Evolutionary conservation across 2,113 vertebrate genomes (phyloP).

Genomic region (Taurulus bubalis): DNA sequence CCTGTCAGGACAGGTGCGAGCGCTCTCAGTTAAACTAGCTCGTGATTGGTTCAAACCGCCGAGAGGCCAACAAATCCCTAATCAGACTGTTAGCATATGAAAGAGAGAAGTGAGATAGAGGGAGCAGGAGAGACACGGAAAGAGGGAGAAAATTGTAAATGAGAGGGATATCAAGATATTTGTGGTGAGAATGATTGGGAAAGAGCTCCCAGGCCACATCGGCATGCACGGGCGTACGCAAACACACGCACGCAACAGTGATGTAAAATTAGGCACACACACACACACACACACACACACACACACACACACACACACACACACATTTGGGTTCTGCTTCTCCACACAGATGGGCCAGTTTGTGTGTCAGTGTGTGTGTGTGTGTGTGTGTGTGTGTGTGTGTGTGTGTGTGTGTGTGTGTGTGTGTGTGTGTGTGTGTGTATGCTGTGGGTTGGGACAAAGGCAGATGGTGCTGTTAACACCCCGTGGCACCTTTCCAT

Average conservation of each 20-base stretch:
- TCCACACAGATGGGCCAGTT: constrained; percentile 27
- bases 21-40: constrained; percentile 63
- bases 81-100: constrained; percentile 69
- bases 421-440: constrained; percentile 9
- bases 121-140: constrained; percentile 21
- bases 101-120: constrained; percentile 38
- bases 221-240: neutral
- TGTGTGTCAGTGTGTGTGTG: constrained; percentile 7
- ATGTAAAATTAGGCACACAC: neutral
- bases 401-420: constrained; percentile 10
- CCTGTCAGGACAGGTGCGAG: constrained; percentile 79
- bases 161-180: constrained; percentile 58
- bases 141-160: constrained; percentile 35
- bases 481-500: constrained; percentile 26
- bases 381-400: constrained; percentile 12
- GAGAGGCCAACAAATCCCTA: constrained; percentile 74
- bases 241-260: neutral
- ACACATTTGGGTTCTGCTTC: neutral
- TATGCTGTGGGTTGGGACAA: constrained; percentile 4
- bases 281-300: neutral
- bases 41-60: constrained; percentile 78
- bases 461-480: constrained; percentile 49
- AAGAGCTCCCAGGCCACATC: constrained; percentile 27
- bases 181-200: constrained; percentile 44
- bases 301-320: neutral